Evolutionary conservation across 2,888 invertebrate species (phyloP).

Genomic region (Platyscelio sp.): DNA sequence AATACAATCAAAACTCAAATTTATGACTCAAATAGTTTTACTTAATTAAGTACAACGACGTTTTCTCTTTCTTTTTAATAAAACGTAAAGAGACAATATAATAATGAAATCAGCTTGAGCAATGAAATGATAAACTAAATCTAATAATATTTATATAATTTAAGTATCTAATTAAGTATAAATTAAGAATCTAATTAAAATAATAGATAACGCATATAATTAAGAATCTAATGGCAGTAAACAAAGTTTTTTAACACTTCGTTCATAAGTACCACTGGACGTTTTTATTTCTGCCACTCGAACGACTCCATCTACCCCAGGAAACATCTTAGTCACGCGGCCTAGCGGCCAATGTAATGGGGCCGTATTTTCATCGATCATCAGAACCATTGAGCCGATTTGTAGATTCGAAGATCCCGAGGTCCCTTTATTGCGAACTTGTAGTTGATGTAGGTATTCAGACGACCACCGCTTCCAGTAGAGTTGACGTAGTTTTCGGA

Average conservation of each 20-base stretch:
- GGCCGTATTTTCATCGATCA: background rate
- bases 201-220: background rate
- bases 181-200: background rate
- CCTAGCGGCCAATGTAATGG: constrained; percentile 12
- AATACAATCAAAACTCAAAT: background rate
- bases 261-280: background rate
- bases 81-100: background rate
- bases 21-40: background rate
- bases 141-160: background rate
- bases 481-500: constrained; percentile 35
- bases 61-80: background rate
- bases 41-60: too few relatives aligned
- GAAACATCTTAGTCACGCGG: background rate
- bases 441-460: constrained; percentile 67
- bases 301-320: background rate
- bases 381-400: constrained; percentile 16
- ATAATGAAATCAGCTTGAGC: too few relatives aligned
- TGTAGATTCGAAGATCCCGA: background rate
- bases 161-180: too few relatives aligned
- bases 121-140: background rate
- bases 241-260: constrained; percentile 13
- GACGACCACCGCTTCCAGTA: constrained; percentile 66
- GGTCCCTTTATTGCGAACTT: constrained; percentile 65
- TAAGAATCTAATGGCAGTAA: constrained; percentile 8
- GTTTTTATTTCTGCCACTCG: constrained; percentile 12